A percentile compares a stretch with the other conserved stretches of the same genome.
These are phyloP conservation scores for Brachypalpus laphriformis DNA, from an alignment of 2,888 invertebrate genomes.

Conservation along the genomic window DNA sequence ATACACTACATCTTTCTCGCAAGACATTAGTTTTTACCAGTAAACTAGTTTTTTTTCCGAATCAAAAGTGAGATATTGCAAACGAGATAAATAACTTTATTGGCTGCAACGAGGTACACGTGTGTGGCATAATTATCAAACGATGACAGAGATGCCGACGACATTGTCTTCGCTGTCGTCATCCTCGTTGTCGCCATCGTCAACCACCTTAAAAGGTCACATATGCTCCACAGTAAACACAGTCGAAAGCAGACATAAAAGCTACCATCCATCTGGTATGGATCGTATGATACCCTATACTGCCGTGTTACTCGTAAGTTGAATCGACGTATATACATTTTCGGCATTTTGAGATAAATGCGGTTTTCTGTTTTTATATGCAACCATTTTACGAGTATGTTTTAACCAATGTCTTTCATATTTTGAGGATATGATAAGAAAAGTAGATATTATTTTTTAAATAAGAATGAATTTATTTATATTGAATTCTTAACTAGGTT, in stretches of 20 bases:
- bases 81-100: slow-evolving; percentile 66
- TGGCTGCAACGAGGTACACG: slow-evolving; percentile 72
- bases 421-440: too few species aligned
- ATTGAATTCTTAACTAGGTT: too few species aligned
- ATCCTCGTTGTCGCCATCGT: slow-evolving; percentile 12
- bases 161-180: slow-evolving; percentile 15
- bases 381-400: too few species aligned
- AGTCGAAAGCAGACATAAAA: not conserved
- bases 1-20: not conserved
- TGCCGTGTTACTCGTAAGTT: too few species aligned
- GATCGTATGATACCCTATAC: too few species aligned
- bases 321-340: too few species aligned
- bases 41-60: slow-evolving; percentile 1
- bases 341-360: too few species aligned
- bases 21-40: slow-evolving; percentile 20
- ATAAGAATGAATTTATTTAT: too few species aligned
- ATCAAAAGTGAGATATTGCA: slow-evolving; percentile 57
- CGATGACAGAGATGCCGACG: slow-evolving; percentile 55
- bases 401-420: too few species aligned
- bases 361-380: too few species aligned
- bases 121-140: slow-evolving; percentile 73
- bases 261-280: too few species aligned
- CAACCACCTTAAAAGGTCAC: slow-evolving; percentile 53
- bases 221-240: slow-evolving; percentile 9
- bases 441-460: too few species aligned